Evolutionary conservation across 2,797 vertebrate species (phyloP).

Genomic region (Melanotaenia nigrans): DNA sequence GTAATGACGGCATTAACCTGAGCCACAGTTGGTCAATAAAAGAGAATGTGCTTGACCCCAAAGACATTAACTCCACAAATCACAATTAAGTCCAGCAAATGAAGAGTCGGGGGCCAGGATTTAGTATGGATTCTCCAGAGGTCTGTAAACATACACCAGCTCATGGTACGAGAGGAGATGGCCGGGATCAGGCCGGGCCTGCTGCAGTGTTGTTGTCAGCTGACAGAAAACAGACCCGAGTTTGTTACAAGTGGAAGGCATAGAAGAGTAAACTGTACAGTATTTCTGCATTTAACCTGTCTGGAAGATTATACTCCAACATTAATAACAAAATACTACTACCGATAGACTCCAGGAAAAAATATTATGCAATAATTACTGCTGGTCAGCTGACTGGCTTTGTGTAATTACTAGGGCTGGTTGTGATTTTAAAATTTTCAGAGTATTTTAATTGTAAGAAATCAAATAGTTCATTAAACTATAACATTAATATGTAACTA

Average conservation of each 20-base stretch:
- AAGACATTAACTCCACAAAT: constrained; percentile 50
- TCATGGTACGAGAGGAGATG: constrained; percentile 44
- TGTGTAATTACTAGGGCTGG: no score
- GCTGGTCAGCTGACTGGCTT: neutral
- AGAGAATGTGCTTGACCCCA: constrained; percentile 37
- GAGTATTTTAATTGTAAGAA: neutral
- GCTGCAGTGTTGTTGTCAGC: constrained; percentile 39
- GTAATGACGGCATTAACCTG: constrained; percentile 28
- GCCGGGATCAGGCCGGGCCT: constrained; percentile 43
- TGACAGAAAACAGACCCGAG: constrained; percentile 50
- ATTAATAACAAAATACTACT: constrained; percentile 13
- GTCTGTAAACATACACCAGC: constrained; percentile 44
- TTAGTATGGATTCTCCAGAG: constrained; percentile 26
- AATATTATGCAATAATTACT: neutral
- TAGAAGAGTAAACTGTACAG: constrained; percentile 12
- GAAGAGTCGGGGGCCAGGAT: constrained; percentile 18
- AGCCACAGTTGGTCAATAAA: constrained; percentile 26
- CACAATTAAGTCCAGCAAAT: constrained; percentile 35
- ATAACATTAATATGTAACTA: no score
- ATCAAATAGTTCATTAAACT: neutral
- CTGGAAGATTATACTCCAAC: constrained; percentile 1
- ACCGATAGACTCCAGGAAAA: neutral
- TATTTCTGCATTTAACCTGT: constrained; percentile 28
- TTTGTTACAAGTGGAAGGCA: constrained; percentile 2
- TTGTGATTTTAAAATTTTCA: neutral